Percentiles rank a stretch among this genome's conserved stretches.
Conservation (phyloP, 1,140 invertebrate genomes). For the Procambarus clarkii region DNA sequence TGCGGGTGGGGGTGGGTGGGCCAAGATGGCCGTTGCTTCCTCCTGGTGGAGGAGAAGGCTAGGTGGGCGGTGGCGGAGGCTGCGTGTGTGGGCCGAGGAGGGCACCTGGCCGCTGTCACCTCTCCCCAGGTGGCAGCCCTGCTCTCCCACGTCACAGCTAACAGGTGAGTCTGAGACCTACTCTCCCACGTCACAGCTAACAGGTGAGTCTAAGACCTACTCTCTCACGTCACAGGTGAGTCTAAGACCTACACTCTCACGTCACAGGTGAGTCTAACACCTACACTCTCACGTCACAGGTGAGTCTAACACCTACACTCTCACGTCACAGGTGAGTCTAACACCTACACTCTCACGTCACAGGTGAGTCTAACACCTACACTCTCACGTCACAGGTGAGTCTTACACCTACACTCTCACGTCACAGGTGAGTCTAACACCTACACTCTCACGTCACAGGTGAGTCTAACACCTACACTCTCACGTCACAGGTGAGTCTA, state of each 20-base stretch:
- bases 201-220: not conserved
- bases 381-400: not conserved
- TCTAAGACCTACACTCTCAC: not conserved
- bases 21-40: slow-evolving; percentile 7
- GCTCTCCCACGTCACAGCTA: not conserved
- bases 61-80: not conserved
- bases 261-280: not conserved
- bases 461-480: too few species aligned
- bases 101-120: slow-evolving; percentile 19
- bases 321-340: not conserved
- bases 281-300: not conserved
- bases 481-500: not conserved
- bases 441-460: not conserved
- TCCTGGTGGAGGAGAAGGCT: slow-evolving; percentile 13
- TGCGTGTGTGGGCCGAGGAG: not conserved
- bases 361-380: not conserved
- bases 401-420: too few species aligned
- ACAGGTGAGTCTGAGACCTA: not conserved
- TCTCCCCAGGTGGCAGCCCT: not conserved
- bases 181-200: not conserved
- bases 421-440: not conserved
- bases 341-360: not conserved
- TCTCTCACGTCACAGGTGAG: not conserved
- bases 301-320: not conserved
- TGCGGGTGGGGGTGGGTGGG: slow-evolving; percentile 19